Evolutionary conservation across 2,113 vertebrate species (phyloP).

Genomic region (Galeopterus variegatus): DNA sequence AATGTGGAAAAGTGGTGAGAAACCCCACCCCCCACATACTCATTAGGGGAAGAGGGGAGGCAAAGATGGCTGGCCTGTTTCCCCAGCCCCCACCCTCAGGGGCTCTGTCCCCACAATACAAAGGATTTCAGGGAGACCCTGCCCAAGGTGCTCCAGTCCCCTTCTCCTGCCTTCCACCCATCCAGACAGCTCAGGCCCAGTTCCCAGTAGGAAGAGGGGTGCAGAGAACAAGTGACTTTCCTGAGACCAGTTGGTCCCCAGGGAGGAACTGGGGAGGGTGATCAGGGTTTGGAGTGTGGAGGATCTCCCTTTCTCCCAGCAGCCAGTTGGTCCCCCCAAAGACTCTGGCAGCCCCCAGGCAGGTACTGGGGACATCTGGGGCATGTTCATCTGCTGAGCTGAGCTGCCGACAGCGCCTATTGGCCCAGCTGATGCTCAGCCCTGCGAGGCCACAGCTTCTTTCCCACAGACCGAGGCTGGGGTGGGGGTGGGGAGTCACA

Average conservation of each 20-base stretch:
- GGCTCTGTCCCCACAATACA: background rate
- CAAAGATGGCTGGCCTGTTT: background rate
- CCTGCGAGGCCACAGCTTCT: background rate
- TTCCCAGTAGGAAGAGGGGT: background rate
- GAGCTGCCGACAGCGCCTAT: slow-evolving; percentile 33
- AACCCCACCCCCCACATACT: background rate
- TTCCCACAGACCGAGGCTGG: background rate
- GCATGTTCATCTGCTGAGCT: background rate
- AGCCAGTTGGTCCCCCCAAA: slow-evolving; percentile 64
- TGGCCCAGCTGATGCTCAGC: slow-evolving; percentile 56
- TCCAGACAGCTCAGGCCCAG: background rate
- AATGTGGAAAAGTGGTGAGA: background rate
- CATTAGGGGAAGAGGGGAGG: background rate
- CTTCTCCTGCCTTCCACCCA: background rate
- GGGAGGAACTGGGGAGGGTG: background rate
- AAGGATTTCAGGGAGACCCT: background rate
- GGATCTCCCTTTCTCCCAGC: background rate
- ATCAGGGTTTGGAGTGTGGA: background rate
- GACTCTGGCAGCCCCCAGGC: slow-evolving; percentile 38
- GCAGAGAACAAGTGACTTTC: background rate
- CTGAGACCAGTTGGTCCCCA: background rate
- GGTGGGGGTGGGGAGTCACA: background rate
- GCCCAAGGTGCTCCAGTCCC: background rate
- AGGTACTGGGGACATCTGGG: slow-evolving; percentile 59
- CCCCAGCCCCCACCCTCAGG: background rate